Percentiles rank a stretch among this genome's conserved stretches.
Evolutionary conservation across 2,797 vertebrate species (phyloP).

Genomic region (Momotus momota): DNA sequence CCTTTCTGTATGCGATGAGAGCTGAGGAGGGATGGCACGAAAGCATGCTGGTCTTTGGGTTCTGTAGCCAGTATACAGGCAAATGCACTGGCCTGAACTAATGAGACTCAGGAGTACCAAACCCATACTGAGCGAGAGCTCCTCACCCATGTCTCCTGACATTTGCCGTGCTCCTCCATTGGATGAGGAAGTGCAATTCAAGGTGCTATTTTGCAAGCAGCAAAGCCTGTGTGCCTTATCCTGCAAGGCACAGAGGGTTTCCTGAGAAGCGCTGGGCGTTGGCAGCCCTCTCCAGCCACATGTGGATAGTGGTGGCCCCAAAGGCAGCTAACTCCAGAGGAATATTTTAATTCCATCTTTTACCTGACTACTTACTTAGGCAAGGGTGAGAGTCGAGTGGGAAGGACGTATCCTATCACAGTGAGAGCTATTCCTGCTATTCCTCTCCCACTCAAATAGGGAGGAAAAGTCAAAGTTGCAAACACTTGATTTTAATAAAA

Average conservation of each 20-base stretch:
- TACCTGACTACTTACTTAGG: neutral
- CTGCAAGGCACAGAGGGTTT: neutral
- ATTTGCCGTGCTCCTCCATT: neutral
- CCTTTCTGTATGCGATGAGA: accelerated
- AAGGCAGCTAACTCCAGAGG: neutral
- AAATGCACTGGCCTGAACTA: neutral
- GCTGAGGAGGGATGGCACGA: neutral
- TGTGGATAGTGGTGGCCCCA: neutral
- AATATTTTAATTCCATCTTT: neutral
- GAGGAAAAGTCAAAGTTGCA: neutral
- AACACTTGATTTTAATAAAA: neutral
- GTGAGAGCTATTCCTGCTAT: neutral
- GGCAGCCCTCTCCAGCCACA: neutral
- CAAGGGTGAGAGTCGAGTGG: accelerated
- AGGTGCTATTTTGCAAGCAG: neutral
- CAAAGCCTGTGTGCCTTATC: neutral
- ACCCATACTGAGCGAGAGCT: neutral
- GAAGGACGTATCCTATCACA: neutral
- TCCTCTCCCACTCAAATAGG: neutral
- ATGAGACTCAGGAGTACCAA: neutral
- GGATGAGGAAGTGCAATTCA: neutral
- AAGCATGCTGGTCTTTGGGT: neutral
- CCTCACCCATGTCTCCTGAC: neutral
- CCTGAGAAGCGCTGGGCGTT: accelerated
- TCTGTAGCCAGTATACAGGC: neutral